Base-by-base conservation (phyloP, 1,140 invertebrate genomes). In the Pogonomyrmex californicus region DNA sequence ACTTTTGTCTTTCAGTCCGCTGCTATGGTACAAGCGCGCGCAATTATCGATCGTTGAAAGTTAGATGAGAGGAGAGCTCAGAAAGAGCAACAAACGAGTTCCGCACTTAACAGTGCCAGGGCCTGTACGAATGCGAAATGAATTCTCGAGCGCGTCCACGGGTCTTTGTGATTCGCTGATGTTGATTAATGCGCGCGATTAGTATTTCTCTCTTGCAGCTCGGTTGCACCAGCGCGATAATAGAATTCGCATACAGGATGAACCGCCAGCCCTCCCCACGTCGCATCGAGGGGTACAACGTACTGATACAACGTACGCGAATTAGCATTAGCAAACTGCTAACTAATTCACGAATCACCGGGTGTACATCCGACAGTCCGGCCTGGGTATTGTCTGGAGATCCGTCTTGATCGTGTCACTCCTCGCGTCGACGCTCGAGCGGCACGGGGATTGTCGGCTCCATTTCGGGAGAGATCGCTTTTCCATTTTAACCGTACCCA, bases 191-290 rank as follows among this genome's bases (percentile, higher is more conserved):
- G 60, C 47, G 17, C 47, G 23, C 58, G 49, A 85, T 63, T 85
- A 78, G 62, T 78, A 78, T 65, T 54, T 78, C 73, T 65, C 60
- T 65, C 54, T 78, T 12, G 23, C 17, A 47, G 23, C n/a, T 30
- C 30, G 41, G 63, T 56, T 36, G 63, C 63, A 56, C 51, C 33
- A 41, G 30, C 33, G 12, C 44, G 41, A 44, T 85, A 63, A 85
- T 65, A 77, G 82, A 56, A 85, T 85, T 77, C 82, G 82, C 73
- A 78, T 85, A 65, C 63, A 78, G 44, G 73, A 85, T 77, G 82
- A 78, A 23, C 14, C 47, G 10, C 33, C n/a, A 23, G 23, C 23
- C 17, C 12, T 47, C 23, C 1, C 41, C 1, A 0, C 14, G 30
- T 70, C 12, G 23, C 44, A 54, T 79, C 23, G 47, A n/a, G 49